Base-by-base conservation (phyloP, 2,113 vertebrate species). In the Kryptolebias marmoratus region DNA sequence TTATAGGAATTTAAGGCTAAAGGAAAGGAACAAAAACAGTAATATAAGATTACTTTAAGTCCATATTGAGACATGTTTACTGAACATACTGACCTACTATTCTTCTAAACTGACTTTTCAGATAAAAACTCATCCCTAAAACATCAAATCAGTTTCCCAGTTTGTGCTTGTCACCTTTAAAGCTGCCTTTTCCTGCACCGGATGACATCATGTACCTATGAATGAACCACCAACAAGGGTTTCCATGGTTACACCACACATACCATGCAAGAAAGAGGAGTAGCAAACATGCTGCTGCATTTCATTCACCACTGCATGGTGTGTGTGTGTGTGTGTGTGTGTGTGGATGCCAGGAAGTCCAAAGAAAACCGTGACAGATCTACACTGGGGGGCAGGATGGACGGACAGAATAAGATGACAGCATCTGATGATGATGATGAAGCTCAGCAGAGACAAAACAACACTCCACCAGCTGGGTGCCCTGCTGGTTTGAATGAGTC, bases 181-280 rank as follows among this genome's bases (percentile, higher is more conserved):
- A 85, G 83, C 80, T 56, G 80, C 70, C 78, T 77, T 58, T 79
- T 71, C 68, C 57, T 62, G 56, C 77, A 66, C 31, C 12, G 18
- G 49, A 28, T 58, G 71, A 80, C 64, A 68, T 71, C 80, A 53
- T 13, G 14, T 48, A 49, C 62, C 64, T 31, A 66, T 85, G 81
- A 84, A 84, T 77, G 81, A 81, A 83, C 65, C 42, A 36, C 73
- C n/a, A 52, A 55, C 62, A 49, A 28, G 63, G 0, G 77, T 91
- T 79, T 48, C 86, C 71, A 88, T 90, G 82, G 89, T 73, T 75
- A 85, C 84, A 5, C 36, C 80, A 79, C 68, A 83, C 64, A 84
- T 58, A 55, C 76, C 52, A 59, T 54, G 64, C 5, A 18, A 52
- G 64, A 36, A 47, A 65, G 82, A 63, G 65, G 86, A 28, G 80